Percentiles rank a stretch among this genome's conserved stretches.
Conservation (phyloP, 2,113 vertebrate species). For the Ellobius talpinus region DNA sequence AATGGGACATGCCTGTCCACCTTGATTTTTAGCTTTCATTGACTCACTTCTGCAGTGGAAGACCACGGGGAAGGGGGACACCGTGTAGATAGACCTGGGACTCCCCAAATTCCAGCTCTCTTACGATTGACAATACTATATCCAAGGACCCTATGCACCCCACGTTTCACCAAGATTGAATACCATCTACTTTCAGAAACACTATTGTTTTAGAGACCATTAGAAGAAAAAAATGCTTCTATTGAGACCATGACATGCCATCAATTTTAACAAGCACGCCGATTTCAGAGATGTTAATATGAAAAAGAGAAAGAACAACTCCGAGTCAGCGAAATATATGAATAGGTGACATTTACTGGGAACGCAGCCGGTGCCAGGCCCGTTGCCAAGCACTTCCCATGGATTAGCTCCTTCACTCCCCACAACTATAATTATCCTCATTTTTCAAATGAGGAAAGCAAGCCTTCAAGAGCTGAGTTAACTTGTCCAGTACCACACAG, state of each 20-base stretch:
- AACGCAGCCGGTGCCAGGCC: constrained; percentile 60
- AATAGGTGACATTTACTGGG: constrained; percentile 70
- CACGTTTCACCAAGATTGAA: not conserved
- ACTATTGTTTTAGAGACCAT: not conserved
- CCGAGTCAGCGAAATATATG: constrained; percentile 41
- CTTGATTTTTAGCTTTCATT: not conserved
- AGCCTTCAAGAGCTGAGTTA: constrained; percentile 1
- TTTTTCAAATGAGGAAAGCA: constrained; percentile 53
- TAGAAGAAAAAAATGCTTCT: not conserved
- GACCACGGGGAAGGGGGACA: not conserved
- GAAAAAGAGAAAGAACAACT: not conserved
- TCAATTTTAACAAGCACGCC: constrained; percentile 55
- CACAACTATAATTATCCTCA: constrained; percentile 58
- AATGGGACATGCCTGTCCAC: rapidly evolving
- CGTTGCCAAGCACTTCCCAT: constrained; percentile 4
- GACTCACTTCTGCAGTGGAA: not conserved
- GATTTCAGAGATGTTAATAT: constrained; percentile 48
- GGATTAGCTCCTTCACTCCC: constrained; percentile 53
- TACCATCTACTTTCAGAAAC: not conserved
- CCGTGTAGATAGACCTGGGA: not conserved
- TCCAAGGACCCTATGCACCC: too few relatives aligned
- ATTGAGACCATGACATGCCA: not conserved
- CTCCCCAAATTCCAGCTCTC: not conserved
- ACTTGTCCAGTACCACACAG: not conserved
- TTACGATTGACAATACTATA: not conserved